Percentiles rank a stretch among this genome's conserved stretches.
These are phyloP conservation scores for Tigriopus japonicus DNA, from an alignment of 1,140 invertebrate species.

Conservation along the genomic window DNA sequence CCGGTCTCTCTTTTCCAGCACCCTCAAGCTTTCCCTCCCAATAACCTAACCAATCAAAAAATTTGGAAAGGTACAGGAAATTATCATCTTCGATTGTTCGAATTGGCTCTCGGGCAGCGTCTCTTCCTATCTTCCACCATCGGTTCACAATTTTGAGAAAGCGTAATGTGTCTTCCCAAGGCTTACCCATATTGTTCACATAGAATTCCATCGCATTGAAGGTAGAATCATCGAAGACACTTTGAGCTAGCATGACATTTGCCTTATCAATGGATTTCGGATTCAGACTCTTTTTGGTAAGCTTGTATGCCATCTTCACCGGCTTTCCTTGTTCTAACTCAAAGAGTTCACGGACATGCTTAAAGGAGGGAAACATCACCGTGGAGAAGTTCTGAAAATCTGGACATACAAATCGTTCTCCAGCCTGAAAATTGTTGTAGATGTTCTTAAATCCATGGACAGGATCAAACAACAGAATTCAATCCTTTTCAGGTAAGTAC, in stretches of 20 bases:
- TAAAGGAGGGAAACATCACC: background rate
- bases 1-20: background rate
- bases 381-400: background rate
- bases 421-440: background rate
- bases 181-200: background rate
- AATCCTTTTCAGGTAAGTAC: too few species aligned
- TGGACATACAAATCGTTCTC: background rate
- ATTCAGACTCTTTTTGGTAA: too few species aligned
- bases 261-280: background rate
- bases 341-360: background rate
- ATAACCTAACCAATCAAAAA: background rate
- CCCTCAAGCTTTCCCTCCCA: background rate
- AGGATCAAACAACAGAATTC: background rate
- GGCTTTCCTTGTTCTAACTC: background rate
- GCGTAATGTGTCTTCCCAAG: background rate
- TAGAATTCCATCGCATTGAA: background rate
- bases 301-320: background rate
- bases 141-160: background rate
- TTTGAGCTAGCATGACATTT: background rate
- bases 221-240: background rate
- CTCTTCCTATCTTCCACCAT: background rate
- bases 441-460: background rate
- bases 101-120: background rate
- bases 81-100: too few species aligned
- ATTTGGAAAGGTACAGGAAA: background rate